Evolutionary conservation across 2,888 invertebrate species (phyloP), one percentile per base, ranked within the genome.

Genomic region (Hyalella azteca): DNA sequence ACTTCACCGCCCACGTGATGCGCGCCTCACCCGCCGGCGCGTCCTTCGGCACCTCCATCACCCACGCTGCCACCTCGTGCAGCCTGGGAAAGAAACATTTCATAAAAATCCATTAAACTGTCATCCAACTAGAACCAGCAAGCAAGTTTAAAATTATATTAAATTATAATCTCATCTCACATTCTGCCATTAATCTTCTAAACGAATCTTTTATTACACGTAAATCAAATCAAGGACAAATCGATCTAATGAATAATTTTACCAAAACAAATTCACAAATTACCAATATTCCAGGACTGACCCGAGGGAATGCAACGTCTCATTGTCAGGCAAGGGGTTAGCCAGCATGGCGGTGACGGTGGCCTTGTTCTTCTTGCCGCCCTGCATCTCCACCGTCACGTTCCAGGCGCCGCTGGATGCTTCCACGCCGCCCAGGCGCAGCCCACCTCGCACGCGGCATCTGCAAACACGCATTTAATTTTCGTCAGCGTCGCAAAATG

Each of bases 61-160:
- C 89, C 95, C 96, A 97, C 32, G 95, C 93, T 87, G 97, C 93
- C 78, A 97, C 92, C 89, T 97, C 96, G 87, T 94, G 93, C 77
- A 88, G 87, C 81, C 90, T 90, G 86, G 77, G 87, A 86, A 7
- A 19, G 66, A 19, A 36, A 36, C n/a, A n/a, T n/a, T n/a, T n/a
- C n/a, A n/a, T n/a, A n/a, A n/a, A n/a, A n/a, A n/a, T n/a, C n/a
- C n/a, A n/a, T n/a, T n/a, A n/a, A n/a, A n/a, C n/a, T n/a, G n/a
- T n/a, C n/a, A n/a, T n/a, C n/a, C n/a, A n/a, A n/a, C n/a, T n/a
- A n/a, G n/a, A n/a, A n/a, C n/a, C n/a, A n/a, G n/a, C n/a, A n/a
- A n/a, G n/a, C n/a, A n/a, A n/a, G n/a, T n/a, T n/a, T n/a, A n/a
- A n/a, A n/a, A n/a, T n/a, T n/a, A n/a, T n/a, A n/a, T n/a, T n/a